Evolutionary conservation across 2,888 invertebrate species (phyloP).

Genomic region (Epiblema foenella): DNA sequence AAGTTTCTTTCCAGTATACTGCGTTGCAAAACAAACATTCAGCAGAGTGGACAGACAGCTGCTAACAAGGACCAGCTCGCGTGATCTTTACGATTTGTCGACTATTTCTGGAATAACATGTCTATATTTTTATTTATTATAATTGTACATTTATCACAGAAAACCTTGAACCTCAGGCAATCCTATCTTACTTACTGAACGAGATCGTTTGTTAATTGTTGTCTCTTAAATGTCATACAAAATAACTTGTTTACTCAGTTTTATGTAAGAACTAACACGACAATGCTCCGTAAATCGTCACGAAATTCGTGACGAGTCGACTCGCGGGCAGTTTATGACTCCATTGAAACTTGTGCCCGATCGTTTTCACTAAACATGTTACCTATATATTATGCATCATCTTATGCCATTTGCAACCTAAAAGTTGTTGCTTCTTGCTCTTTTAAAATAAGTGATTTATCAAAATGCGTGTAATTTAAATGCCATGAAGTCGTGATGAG

Average conservation of each 20-base stretch:
- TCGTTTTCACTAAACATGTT: constrained; percentile 71
- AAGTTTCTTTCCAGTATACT: constrained; percentile 10
- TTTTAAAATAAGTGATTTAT: background rate
- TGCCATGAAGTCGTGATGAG: background rate
- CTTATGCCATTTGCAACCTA: constrained; percentile 29
- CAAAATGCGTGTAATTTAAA: background rate
- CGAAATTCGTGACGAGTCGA: constrained; percentile 56
- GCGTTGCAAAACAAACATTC: constrained; percentile 33
- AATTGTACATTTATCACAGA: constrained; percentile 1
- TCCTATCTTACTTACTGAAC: constrained; percentile 3
- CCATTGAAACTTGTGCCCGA: constrained; percentile 68
- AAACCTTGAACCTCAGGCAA: constrained; percentile 7
- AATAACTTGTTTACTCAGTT: constrained; percentile 70
- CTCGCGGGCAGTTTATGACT: constrained; percentile 71
- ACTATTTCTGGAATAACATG: constrained; percentile 11
- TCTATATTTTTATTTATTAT: constrained; percentile 23
- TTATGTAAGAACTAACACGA: constrained; percentile 66
- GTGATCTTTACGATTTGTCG: constrained; percentile 23
- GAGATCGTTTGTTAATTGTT: constrained; percentile 32
- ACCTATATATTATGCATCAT: constrained; percentile 53
- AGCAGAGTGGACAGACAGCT: constrained; percentile 15
- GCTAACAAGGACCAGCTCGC: constrained; percentile 27
- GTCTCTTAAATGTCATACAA: constrained; percentile 43
- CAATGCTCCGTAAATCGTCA: constrained; percentile 76
- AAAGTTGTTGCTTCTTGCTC: background rate